phyloP scores from a whole-genome alignment of 2,113 vertebrate species.

The Meles meles region DNA sequence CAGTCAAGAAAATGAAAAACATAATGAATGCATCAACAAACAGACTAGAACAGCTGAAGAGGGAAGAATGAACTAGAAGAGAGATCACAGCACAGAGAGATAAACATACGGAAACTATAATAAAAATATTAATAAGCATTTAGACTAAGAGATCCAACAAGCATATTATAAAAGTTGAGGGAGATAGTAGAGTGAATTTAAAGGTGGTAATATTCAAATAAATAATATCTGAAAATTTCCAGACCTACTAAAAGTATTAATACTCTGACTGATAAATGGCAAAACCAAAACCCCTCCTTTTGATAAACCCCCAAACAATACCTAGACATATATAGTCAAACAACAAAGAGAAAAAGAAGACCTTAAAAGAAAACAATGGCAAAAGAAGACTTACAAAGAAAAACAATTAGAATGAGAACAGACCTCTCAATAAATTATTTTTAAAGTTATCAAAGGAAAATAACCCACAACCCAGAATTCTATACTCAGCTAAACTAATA shows the following conservation, averaged over 20 bases:
- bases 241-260: background rate
- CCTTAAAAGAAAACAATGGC: background rate
- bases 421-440: background rate
- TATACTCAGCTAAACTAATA: background rate
- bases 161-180: background rate
- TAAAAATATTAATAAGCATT: background rate
- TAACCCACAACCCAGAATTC: background rate
- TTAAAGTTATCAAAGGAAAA: background rate
- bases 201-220: background rate
- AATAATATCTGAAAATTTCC: background rate
- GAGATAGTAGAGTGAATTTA: background rate
- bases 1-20: background rate
- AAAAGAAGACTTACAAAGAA: background rate
- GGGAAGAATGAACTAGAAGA: background rate
- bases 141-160: background rate
- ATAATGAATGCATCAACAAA: background rate
- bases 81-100: background rate
- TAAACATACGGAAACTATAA: background rate
- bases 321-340: background rate
- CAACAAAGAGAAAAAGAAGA: background rate
- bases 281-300: background rate
- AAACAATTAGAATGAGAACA: background rate
- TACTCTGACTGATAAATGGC: background rate
- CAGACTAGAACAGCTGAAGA: background rate
- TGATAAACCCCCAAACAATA: background rate